Evolutionary conservation across 2,797 vertebrate species (phyloP), one percentile per base, ranked within the genome.

Genomic region (Phoebastria nigripes): DNA sequence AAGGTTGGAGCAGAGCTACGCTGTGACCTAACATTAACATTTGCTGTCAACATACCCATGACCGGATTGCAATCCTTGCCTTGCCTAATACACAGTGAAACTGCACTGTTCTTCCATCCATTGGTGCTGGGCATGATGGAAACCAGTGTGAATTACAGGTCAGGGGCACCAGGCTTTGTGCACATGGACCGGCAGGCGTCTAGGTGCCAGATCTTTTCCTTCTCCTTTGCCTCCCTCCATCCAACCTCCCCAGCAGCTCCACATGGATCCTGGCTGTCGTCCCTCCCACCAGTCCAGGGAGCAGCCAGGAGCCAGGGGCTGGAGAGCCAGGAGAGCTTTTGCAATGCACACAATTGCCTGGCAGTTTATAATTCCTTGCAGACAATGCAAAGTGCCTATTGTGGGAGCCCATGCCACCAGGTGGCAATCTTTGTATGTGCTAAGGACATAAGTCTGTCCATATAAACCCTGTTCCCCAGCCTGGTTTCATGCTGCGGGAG

Each of bases 121-220:
- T 28, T 8, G 5, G 20, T 59, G 37, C 62, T 54, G 47, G n/a
- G 29, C 22, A 26, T 0, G 3, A 35, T 71, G 22, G 22, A 82
- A 56, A 39, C 15, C 55, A 37, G 28, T 26, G 29, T 28, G 56
- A 86, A 55, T 80, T 59, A 58, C 28, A 51, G 24, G 26, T 20
- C 4, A 85, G 35, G 47, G 21, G 4, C 44, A 31, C 14, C 31
- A 52, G 63, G 19, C 46, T 81, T 61, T 74, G 49, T 82, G 55
- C n/a, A 18, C 0, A 0, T 42, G 41, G 25, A 9, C 42, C 7
- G 8, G 11, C 24, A 44, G 72, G 55, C 46, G 6, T n/a, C 22
- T 66, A 28, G 16, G 8, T 66, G 25, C 31, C 42, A 33, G 17
- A 76, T 62, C 24, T 49, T 1, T 61, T 79, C 44, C 31, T 66